phyloP scores from a whole-genome alignment of 2,888 invertebrate genomes.

The Ellobium chinense region DNA sequence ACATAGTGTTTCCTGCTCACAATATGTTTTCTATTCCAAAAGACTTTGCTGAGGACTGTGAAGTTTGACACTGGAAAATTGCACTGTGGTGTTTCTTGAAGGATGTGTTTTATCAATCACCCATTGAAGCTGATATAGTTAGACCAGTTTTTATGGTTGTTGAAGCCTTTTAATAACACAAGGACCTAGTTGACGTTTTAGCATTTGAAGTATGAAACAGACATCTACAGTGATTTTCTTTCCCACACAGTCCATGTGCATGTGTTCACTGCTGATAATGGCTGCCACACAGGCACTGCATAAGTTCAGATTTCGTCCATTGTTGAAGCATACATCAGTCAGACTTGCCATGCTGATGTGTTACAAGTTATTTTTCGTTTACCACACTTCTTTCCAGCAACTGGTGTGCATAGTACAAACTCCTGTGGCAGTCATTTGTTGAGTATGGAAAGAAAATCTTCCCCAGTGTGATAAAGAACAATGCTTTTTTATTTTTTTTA shows the following conservation, averaged over 20 bases:
- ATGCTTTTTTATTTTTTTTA: background rate
- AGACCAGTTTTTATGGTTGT: background rate
- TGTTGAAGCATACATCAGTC: background rate
- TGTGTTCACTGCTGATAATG: constrained; percentile 34
- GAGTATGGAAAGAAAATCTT: background rate
- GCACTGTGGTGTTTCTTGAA: constrained; percentile 8
- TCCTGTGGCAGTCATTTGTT: background rate
- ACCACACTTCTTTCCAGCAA: too few species aligned
- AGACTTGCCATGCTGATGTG: background rate
- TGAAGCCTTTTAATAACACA: background rate
- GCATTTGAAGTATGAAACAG: background rate
- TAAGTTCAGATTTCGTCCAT: background rate
- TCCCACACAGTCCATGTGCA: background rate
- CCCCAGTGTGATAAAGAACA: background rate
- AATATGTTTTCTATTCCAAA: constrained; percentile 12
- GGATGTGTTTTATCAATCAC: background rate
- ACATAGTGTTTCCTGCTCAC: constrained; percentile 17
- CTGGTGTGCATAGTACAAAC: too few species aligned
- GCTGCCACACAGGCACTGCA: background rate
- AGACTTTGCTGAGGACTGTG: constrained; percentile 26
- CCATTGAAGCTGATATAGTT: background rate
- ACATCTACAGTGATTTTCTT: background rate
- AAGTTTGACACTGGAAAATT: constrained; percentile 27
- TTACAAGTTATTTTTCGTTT: too few species aligned
- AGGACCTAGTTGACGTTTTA: background rate